Base-by-base conservation (phyloP, 2,888 invertebrate species). In the Drosophila eohydei region DNA sequence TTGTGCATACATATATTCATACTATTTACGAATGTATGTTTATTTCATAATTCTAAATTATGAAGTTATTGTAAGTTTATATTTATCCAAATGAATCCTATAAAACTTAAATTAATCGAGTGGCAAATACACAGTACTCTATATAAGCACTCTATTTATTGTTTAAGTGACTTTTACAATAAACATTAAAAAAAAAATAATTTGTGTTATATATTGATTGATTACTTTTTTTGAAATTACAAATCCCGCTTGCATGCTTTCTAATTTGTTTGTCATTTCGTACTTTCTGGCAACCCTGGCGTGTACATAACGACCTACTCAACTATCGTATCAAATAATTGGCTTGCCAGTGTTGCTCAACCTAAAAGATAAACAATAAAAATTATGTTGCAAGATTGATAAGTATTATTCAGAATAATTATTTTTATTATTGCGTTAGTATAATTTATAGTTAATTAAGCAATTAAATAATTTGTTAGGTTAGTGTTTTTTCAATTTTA, bases 81-180 rank as follows among this genome's bases (percentile, higher is more conserved):
- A 80, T 83, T 80, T 89, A 89, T 84, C 86, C 89, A 90, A 91
- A 88, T 90, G 91, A 91, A 91, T 91, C 91, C 91, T 91, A 91
- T 91, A 91, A 83, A 84, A 83, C 87, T 88, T 80, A 64, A 82
- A 74, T 68, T 71, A 65, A 77, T 59, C 61, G 78, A 72, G 80
- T 78, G 77, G 62, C 63, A 64, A 80, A 65, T 54, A 65, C 77
- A 69, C 71, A 67, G 61, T 65, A 79, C 78, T 81, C 74, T 77
- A 59, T 78, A 79, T 70, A 46, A 60, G 67, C 81, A 71, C 78
- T 78, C 78, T 78, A 67, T 59, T 79, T 79, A 83, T 46, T 51
- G 50, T 36, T 63, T 83, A 88, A 88, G 89, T 56, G 38, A 70
- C 74, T 73, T 61, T 60, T 74, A 71, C 43, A 50, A 69, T 74